Percentiles rank a stretch among this genome's conserved stretches.
Evolutionary conservation across 2,888 invertebrate species (phyloP).

Genomic region (Polydesmus complanatus): DNA sequence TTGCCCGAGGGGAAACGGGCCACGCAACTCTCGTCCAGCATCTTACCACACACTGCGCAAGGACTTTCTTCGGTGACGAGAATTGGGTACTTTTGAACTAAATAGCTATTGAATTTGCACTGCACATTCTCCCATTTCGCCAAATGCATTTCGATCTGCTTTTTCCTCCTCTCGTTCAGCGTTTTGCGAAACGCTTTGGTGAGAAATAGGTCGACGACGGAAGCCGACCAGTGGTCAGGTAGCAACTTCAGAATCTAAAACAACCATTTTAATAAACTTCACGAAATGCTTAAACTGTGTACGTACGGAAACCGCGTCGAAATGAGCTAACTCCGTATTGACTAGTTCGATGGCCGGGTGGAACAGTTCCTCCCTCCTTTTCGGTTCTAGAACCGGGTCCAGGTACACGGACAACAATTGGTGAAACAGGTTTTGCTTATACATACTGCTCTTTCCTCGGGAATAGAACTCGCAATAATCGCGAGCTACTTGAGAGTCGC

Average conservation of each 20-base stretch:
- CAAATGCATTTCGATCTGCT: conserved; percentile 32
- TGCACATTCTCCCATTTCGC: conserved; percentile 33
- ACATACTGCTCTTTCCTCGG: conserved; percentile 26
- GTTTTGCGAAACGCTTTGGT: conserved; percentile 31
- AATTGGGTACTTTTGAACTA: conserved; percentile 28
- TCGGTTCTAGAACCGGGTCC: conserved; percentile 31
- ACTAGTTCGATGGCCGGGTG: conserved; percentile 34
- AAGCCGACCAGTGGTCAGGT: conserved; percentile 36
- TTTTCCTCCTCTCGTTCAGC: conserved; percentile 30
- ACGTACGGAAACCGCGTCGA: conserved; percentile 34
- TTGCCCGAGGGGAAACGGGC: not conserved
- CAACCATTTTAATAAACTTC: conserved; percentile 6
- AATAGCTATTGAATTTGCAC: conserved; percentile 29
- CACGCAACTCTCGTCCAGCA: not conserved
- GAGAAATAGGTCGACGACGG: conserved; percentile 34
- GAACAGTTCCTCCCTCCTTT: conserved; percentile 29
- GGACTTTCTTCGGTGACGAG: conserved; percentile 29
- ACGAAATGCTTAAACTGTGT: not conserved
- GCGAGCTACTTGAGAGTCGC: conserved; percentile 38
- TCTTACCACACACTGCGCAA: not conserved
- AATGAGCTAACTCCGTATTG: conserved; percentile 35
- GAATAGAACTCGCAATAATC: conserved; percentile 37
- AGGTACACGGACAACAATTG: conserved; percentile 35
- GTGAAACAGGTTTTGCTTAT: conserved; percentile 33
- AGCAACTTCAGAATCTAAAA: conserved; percentile 28